phyloP scores from a whole-genome alignment of 2,888 invertebrate genomes.

The Tetramorium bicarinatum region DNA sequence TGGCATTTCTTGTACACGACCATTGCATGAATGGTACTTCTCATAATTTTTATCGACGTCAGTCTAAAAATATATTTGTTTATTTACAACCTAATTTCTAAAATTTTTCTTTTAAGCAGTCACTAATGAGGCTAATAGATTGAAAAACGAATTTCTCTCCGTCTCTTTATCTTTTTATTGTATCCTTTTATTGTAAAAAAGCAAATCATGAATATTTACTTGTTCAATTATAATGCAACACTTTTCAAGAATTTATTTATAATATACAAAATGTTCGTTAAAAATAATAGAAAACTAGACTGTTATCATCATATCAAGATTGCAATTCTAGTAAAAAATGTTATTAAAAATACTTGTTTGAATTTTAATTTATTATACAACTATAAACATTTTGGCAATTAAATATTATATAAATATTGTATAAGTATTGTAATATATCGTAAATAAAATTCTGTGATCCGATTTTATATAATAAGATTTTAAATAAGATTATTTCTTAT shows the following conservation, averaged over 20 bases:
- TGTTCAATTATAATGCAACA: neutral
- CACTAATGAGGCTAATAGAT: neutral
- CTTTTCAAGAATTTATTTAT: neutral
- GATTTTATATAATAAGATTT: no score
- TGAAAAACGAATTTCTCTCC: neutral
- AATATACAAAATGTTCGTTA: neutral
- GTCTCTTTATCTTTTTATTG: neutral
- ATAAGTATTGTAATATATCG: neutral
- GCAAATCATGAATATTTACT: neutral
- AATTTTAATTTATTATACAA: neutral
- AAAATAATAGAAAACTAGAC: neutral
- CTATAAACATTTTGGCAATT: neutral
- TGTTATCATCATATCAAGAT: neutral
- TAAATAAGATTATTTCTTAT: neutral
- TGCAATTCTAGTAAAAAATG: neutral
- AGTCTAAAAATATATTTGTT: conserved; percentile 1
- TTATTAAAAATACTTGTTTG: neutral
- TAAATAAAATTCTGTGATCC: neutral
- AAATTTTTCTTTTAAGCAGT: neutral
- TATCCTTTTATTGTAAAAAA: neutral
- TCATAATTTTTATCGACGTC: conserved; percentile 16
- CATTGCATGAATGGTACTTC: neutral
- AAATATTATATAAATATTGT: neutral
- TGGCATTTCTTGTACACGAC: conserved; percentile 20
- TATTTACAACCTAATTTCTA: neutral